Conservation (phyloP, 2,797 vertebrate genomes). For the Malurus leucopterus region DNA sequence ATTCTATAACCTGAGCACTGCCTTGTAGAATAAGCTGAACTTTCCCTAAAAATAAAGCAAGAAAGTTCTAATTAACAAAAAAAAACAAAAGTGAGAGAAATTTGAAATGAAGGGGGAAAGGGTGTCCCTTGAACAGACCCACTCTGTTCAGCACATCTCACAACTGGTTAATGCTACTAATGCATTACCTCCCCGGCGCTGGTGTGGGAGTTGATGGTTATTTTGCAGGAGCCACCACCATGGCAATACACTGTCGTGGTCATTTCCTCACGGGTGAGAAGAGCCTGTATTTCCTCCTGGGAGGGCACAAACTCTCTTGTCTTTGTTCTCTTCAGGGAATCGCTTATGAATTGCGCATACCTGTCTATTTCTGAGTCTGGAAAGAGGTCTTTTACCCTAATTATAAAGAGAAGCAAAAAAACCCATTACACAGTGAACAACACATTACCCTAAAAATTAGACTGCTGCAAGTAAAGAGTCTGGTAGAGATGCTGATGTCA, state of each 20-base stretch:
- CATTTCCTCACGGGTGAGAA: slow-evolving; percentile 88
- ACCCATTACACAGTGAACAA: not conserved
- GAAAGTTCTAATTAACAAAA: not conserved
- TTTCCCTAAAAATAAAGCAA: not conserved
- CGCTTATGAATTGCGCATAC: slow-evolving; percentile 83
- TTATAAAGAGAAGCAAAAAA: not conserved
- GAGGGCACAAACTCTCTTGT: slow-evolving; percentile 87
- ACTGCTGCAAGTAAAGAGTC: not conserved
- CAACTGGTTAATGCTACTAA: not conserved
- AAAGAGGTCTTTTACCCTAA: slow-evolving; percentile 85
- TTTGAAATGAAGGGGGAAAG: not conserved
- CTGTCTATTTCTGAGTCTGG: slow-evolving; percentile 84
- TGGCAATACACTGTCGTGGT: slow-evolving; percentile 91
- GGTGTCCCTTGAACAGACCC: not conserved
- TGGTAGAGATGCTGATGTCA: not conserved
- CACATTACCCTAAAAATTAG: not conserved
- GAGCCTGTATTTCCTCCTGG: slow-evolving; percentile 88
- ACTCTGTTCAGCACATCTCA: not conserved
- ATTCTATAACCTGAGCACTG: not conserved
- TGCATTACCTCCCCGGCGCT: slow-evolving; percentile 85
- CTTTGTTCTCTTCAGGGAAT: slow-evolving; percentile 89
- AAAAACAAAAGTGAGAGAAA: accelerated
- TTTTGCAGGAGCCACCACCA: slow-evolving; percentile 91
- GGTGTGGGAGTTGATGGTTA: slow-evolving; percentile 93
- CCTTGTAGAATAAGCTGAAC: not conserved